Evolutionary conservation across 2,797 vertebrate genomes (phyloP), one percentile per base, ranked within the genome.

Genomic region (Mallotus villosus): DNA sequence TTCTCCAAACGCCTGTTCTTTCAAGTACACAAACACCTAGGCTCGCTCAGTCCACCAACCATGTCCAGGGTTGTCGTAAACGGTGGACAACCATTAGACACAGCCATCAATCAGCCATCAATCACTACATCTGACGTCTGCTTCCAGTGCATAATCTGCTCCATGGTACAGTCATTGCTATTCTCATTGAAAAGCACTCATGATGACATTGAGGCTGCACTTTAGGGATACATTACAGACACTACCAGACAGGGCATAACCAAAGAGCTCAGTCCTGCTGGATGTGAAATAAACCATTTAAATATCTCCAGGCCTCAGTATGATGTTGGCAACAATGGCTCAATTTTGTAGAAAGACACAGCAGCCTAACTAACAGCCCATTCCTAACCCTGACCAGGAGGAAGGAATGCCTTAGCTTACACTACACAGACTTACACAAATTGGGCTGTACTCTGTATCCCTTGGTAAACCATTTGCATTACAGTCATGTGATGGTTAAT

Each of bases 341-440:
- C n/a, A n/a, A n/a, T n/a, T 34, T 6, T 34, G 32, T 34, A 8
- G 32, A 34, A 34, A 34, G 32, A 34, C 32, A 34, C 29, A 55
- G 19, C 70, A 9, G 76, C 77, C 82, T 82, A 73, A 19, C 32
- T 34, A 34, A 34, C 5, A 6, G 32, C 6, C 32, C 8, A 8
- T 34, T 34, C 32, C 32, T 34, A 34, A 34, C 32, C 32, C 7
- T 34, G 32, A 34, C 32, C 32, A 34, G 41, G 60, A 59, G 59
- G 41, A 46, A 61, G 60, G 12, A 4, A 58, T 8, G 27, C 71
- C 49, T 51, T 51, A 51, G 17, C 11, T 51, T 51, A 51, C 49
- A 51, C 17, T 8, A 8, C 32, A 34, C 32, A 34, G 32, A 34
- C 6, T 34, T 34, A 34, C 32, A 34, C 32, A 34, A 34, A 34